Percentiles rank a stretch among this genome's conserved stretches.
phyloP scores from a whole-genome alignment of 2,888 invertebrate species.

The Erebia epiphron region DNA sequence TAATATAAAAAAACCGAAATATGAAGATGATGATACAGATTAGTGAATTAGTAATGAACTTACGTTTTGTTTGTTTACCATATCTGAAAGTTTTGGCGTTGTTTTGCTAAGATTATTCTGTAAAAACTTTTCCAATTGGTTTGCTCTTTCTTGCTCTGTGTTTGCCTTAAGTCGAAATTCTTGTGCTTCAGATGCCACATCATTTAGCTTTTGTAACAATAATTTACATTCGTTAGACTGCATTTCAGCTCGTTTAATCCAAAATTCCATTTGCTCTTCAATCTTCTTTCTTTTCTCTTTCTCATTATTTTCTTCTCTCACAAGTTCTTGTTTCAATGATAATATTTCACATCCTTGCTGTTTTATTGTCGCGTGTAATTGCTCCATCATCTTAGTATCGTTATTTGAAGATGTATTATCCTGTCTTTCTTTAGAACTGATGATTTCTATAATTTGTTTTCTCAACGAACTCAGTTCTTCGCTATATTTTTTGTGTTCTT shows the following conservation, averaged over 20 bases:
- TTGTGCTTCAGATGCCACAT: conserved; percentile 63
- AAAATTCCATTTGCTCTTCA: conserved; percentile 62
- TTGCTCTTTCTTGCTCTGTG: conserved; percentile 58
- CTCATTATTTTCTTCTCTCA: conserved; percentile 58
- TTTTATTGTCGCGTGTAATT: conserved; percentile 70
- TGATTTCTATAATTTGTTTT: conserved; percentile 67
- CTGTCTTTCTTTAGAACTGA: conserved; percentile 64
- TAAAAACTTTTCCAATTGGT: conserved; percentile 58
- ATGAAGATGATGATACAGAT: background rate
- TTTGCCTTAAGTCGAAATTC: conserved; percentile 62
- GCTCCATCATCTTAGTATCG: conserved; percentile 61
- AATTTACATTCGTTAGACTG: conserved; percentile 69
- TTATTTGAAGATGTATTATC: conserved; percentile 46
- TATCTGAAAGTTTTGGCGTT: conserved; percentile 27
- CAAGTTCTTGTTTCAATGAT: conserved; percentile 72
- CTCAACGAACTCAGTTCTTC: conserved; percentile 75
- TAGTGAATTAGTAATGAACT: conserved; percentile 7
- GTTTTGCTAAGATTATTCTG: conserved; percentile 52
- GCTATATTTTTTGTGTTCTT: conserved; percentile 79
- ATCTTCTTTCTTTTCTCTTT: conserved; percentile 57
- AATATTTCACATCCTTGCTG: conserved; percentile 80
- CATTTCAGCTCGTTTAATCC: conserved; percentile 63
- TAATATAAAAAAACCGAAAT: background rate
- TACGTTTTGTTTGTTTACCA: conserved; percentile 37
- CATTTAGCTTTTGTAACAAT: conserved; percentile 65